Conservation (phyloP, 2,113 vertebrate genomes). For the Rhinopomastus cyanomelas region DNA sequence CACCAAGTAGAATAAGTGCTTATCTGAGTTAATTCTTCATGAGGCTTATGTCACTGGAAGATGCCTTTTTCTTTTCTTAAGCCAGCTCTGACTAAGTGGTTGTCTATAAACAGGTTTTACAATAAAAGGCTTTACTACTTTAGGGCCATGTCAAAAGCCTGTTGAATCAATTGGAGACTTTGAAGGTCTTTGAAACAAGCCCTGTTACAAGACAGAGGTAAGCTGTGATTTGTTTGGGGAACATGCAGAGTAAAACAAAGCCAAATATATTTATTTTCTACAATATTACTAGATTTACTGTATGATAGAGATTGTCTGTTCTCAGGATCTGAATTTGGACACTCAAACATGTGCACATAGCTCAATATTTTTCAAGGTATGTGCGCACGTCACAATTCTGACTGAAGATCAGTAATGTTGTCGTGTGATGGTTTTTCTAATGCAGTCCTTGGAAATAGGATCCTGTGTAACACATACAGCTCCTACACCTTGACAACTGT, state of each 20-base stretch:
- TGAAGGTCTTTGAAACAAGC: neutral
- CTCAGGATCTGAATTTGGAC: neutral
- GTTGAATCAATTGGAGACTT: neutral
- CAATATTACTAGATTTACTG: neutral
- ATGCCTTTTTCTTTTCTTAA: slow-evolving; percentile 45
- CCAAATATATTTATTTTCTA: neutral
- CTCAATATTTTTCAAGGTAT: neutral
- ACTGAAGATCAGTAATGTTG: neutral
- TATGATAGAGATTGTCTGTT: neutral
- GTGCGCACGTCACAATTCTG: neutral
- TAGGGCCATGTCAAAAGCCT: neutral
- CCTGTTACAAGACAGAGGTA: neutral
- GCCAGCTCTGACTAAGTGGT: neutral
- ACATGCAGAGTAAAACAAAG: neutral
- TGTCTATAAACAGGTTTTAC: slow-evolving; percentile 46
- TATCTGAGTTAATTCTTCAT: slow-evolving; percentile 72
- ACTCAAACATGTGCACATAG: no score
- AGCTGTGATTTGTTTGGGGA: neutral
- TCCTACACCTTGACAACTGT: neutral
- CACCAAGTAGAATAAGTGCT: slow-evolving; percentile 61
- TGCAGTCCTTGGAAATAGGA: neutral
- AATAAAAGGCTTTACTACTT: slow-evolving; percentile 15
- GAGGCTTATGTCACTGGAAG: slow-evolving; percentile 61
- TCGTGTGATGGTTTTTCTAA: neutral
- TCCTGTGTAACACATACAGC: neutral